Evolutionary conservation across 2,888 invertebrate species (phyloP).

Genomic region (Cephus spinipes): DNA sequence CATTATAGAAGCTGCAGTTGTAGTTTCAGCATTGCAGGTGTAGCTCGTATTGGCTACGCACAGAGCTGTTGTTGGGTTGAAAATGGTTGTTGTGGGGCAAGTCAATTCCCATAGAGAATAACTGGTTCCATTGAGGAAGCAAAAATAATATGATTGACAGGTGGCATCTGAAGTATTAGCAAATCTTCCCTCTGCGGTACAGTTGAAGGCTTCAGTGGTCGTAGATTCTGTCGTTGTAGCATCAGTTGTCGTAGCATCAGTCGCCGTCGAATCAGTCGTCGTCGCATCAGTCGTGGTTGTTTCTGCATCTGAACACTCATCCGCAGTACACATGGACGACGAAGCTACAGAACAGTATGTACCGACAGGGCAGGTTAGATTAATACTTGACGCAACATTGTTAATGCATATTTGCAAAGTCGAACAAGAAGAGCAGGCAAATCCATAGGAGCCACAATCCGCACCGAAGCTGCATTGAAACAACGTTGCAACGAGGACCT

Average conservation of each 20-base stretch:
- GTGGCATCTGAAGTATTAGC: slow-evolving; percentile 18
- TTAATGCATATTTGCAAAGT: slow-evolving; percentile 10
- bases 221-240: neutral
- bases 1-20: neutral
- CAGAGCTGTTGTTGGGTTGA: slow-evolving; percentile 8
- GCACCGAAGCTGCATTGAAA: neutral
- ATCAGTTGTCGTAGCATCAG: neutral
- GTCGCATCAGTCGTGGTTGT: neutral
- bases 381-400: neutral
- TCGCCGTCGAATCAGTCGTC: neutral
- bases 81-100: slow-evolving; percentile 15
- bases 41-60: slow-evolving; percentile 3
- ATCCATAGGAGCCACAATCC: slow-evolving; percentile 9
- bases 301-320: slow-evolving; percentile 4
- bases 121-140: slow-evolving; percentile 12
- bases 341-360: slow-evolving; percentile 12
- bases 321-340: slow-evolving; percentile 1
- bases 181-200: slow-evolving; percentile 27
- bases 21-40: neutral
- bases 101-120: neutral
- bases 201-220: slow-evolving; percentile 18
- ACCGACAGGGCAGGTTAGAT: slow-evolving; percentile 13
- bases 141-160: slow-evolving; percentile 34
- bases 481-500: slow-evolving; percentile 1
- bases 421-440: slow-evolving; percentile 11